These are phyloP conservation scores for Podilymbus podiceps DNA, from an alignment of 2,113 vertebrate genomes.

Conservation along the genomic window DNA sequence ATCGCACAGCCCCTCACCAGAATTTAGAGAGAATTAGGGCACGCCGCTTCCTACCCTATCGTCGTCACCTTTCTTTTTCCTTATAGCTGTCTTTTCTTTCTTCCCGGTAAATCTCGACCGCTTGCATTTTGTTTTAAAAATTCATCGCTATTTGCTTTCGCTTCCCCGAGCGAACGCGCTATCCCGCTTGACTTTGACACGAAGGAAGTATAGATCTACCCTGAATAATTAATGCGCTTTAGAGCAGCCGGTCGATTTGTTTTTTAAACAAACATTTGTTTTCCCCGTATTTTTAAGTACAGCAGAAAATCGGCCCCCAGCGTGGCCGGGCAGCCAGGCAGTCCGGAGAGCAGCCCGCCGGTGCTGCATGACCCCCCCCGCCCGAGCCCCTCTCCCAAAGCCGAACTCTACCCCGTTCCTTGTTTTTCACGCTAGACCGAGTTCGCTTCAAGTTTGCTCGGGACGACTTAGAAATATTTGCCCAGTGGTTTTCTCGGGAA, in stretches of 20 bases:
- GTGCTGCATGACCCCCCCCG: too few relatives aligned
- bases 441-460: not conserved
- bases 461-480: not conserved
- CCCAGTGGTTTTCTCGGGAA: not conserved
- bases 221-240: constrained; percentile 50
- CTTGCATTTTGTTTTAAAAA: not conserved
- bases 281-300: constrained; percentile 41
- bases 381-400: not conserved
- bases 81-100: not conserved
- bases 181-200: constrained; percentile 14
- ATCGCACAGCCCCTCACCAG: not conserved
- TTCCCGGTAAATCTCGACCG: not conserved
- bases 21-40: not conserved
- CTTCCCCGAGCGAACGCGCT: not conserved
- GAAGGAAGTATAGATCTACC: constrained; percentile 17
- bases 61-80: not conserved
- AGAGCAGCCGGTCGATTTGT: constrained; percentile 3
- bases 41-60: not conserved
- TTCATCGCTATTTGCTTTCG: not conserved
- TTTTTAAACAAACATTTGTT: constrained; percentile 53
- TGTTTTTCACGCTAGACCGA: not conserved
- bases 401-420: not conserved
- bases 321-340: not conserved
- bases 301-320: not conserved
- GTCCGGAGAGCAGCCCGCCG: too few relatives aligned